Conservation (phyloP, 2,797 vertebrate genomes). For the Manis crassicaudata region DNA sequence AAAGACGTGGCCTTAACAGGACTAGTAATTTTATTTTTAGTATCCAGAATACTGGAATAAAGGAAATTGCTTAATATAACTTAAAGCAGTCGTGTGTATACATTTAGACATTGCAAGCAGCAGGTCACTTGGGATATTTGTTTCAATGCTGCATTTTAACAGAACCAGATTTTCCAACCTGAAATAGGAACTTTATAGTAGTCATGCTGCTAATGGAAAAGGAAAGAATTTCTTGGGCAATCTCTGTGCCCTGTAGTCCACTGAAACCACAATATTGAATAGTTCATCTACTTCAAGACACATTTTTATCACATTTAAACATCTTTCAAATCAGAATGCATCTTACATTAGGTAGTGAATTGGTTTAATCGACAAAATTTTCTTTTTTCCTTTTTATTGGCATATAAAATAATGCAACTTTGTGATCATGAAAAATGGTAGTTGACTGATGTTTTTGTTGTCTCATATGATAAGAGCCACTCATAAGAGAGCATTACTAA, state of each 20-base stretch:
- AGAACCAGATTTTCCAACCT: background rate
- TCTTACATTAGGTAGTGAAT: background rate
- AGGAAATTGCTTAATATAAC: conserved; percentile 1
- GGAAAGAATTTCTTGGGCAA: background rate
- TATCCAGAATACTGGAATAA: conserved; percentile 26
- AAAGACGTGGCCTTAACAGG: conserved; percentile 47
- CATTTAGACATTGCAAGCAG: background rate
- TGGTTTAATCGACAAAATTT: background rate
- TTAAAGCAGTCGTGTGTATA: background rate
- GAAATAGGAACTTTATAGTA: background rate
- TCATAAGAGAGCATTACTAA: background rate
- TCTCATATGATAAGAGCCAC: background rate
- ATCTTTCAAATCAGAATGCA: background rate
- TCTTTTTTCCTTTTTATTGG: background rate
- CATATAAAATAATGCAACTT: background rate
- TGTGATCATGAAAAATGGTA: background rate
- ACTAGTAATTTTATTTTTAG: conserved; percentile 42
- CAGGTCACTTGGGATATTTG: background rate
- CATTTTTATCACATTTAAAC: background rate
- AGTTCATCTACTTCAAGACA: background rate
- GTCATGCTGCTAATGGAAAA: background rate
- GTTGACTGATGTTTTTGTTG: background rate
- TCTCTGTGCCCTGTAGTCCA: background rate
- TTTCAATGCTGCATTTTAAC: conserved; percentile 7
- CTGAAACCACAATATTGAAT: background rate